Percentiles rank a stretch among this genome's conserved stretches.
Evolutionary conservation across 1,140 invertebrate genomes (phyloP).

Genomic region (Solenopsis invicta): DNA sequence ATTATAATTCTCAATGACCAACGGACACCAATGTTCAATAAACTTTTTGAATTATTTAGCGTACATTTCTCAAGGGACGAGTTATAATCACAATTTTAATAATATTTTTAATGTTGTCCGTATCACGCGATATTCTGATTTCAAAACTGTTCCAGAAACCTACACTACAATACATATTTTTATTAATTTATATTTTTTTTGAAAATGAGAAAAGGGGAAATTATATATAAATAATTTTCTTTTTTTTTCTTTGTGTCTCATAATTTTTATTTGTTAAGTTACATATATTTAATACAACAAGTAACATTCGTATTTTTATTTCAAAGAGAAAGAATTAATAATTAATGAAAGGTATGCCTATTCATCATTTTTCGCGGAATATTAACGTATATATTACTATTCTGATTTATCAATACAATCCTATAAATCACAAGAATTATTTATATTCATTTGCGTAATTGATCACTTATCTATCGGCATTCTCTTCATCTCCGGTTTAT

Average conservation of each 20-base stretch:
- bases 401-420: slow-evolving; percentile 10
- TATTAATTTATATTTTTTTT: background rate
- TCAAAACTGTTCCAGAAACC: background rate
- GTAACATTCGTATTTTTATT: slow-evolving; percentile 1
- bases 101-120: no score
- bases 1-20: slow-evolving; percentile 49
- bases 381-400: slow-evolving; percentile 14
- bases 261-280: background rate
- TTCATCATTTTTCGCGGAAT: slow-evolving; percentile 16
- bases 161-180: slow-evolving; percentile 7
- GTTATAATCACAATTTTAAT: background rate
- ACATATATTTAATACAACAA: background rate
- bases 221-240: background rate
- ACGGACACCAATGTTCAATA: background rate
- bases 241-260: background rate
- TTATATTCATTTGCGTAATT: slow-evolving; percentile 24
- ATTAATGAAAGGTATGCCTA: slow-evolving; percentile 19
- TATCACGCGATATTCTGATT: no score
- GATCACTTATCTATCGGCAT: slow-evolving; percentile 11
- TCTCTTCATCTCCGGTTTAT: slow-evolving; percentile 28
- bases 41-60: background rate
- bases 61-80: background rate
- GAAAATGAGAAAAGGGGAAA: background rate
- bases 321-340: background rate
- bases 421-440: slow-evolving; percentile 50